Conservation (phyloP, 2,113 vertebrate species). For the Alces alces region DNA sequence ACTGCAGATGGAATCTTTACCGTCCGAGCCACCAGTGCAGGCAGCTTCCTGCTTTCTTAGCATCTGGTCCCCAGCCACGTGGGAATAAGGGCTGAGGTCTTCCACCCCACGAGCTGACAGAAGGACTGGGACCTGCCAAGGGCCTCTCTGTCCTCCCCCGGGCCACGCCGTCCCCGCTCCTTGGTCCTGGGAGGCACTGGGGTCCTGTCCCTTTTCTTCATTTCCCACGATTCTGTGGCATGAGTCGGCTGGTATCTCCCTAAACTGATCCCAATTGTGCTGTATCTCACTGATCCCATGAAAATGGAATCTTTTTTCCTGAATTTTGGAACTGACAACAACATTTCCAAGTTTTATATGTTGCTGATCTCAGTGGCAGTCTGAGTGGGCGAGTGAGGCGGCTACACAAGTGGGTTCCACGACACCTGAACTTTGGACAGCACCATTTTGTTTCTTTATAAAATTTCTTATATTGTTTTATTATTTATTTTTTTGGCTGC, state of each 20-base stretch:
- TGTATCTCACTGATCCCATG: not conserved
- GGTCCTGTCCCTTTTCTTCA: fast-evolving
- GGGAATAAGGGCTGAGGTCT: fast-evolving
- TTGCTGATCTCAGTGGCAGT: not conserved
- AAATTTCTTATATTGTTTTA: not conserved
- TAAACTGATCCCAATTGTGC: not conserved
- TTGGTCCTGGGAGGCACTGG: fast-evolving
- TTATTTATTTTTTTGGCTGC: not conserved
- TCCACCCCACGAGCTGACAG: not conserved
- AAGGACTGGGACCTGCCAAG: not conserved
- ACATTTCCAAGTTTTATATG: not conserved
- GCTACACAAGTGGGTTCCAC: fast-evolving
- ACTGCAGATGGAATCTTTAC: not conserved
- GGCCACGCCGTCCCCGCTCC: fast-evolving
- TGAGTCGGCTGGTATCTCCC: not conserved
- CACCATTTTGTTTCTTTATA: not conserved
- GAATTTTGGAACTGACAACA: not conserved
- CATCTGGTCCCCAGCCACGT: fast-evolving
- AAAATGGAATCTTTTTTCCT: not conserved
- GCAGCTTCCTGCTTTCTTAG: not conserved
- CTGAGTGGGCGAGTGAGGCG: not conserved
- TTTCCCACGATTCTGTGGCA: not conserved
- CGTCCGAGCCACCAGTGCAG: not conserved
- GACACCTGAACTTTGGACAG: not conserved
- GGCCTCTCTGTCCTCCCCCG: not conserved